These are phyloP conservation scores for Andrena marginata DNA, from an alignment of 2,888 invertebrate species.

Conservation along the genomic window DNA sequence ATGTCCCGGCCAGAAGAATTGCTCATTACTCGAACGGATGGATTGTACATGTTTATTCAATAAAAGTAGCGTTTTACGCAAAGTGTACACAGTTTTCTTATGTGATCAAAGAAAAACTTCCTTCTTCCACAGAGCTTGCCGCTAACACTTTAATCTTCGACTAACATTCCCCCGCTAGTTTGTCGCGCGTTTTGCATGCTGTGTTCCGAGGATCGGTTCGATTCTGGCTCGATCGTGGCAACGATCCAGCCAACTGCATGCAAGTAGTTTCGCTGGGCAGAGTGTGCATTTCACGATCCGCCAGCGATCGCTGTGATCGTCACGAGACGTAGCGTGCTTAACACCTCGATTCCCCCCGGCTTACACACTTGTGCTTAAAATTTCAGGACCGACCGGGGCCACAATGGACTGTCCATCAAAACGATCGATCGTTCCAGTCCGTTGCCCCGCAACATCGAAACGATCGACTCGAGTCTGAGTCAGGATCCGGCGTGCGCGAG, in stretches of 20 bases:
- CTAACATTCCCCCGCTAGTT: slow-evolving; percentile 73
- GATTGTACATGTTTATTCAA: slow-evolving; percentile 75
- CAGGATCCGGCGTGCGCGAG: slow-evolving; percentile 84
- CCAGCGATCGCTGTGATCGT: slow-evolving; percentile 17
- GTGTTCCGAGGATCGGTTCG: neutral
- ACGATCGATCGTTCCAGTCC: slow-evolving; percentile 82
- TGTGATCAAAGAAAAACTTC: slow-evolving; percentile 69
- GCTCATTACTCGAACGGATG: slow-evolving; percentile 40
- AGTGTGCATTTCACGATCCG: neutral
- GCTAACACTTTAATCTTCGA: slow-evolving; percentile 81
- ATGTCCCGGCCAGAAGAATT: slow-evolving; percentile 16
- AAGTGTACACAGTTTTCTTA: slow-evolving; percentile 77
- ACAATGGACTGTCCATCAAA: slow-evolving; percentile 78
- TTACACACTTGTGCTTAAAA: slow-evolving; percentile 75
- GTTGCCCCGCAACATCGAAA: slow-evolving; percentile 80
- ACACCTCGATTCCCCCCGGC: slow-evolving; percentile 64
- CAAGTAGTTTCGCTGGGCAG: neutral
- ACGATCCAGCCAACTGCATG: slow-evolving; percentile 21
- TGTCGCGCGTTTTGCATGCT: slow-evolving; percentile 43
- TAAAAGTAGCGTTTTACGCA: slow-evolving; percentile 76
- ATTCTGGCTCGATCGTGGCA: neutral
- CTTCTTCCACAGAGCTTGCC: slow-evolving; percentile 80
- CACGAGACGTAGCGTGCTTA: slow-evolving; percentile 52
- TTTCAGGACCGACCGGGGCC: slow-evolving; percentile 78
- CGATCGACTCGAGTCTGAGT: slow-evolving; percentile 81